These are phyloP conservation scores for Drosophila ficusphila DNA, from an alignment of 1,140 invertebrate species.

Conservation along the genomic window DNA sequence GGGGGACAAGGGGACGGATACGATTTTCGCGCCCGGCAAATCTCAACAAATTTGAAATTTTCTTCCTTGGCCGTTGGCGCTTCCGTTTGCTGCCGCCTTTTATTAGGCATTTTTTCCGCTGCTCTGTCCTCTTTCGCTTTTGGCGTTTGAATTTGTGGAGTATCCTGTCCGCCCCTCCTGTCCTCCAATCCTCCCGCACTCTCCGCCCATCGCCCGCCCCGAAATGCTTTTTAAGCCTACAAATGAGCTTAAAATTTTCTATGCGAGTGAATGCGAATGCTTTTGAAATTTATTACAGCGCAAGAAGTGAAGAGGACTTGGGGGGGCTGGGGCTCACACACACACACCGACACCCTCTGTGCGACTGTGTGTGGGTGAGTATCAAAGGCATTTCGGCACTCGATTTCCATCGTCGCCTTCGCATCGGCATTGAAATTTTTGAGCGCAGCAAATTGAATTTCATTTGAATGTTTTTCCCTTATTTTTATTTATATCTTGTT, in stretches of 20 bases:
- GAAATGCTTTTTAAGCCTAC: constrained; percentile 75
- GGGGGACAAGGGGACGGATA: constrained; percentile 46
- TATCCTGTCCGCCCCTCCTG: constrained; percentile 45
- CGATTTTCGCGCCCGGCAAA: constrained; percentile 77
- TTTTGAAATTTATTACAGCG: constrained; percentile 80
- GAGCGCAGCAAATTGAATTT: constrained; percentile 77
- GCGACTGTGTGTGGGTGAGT: constrained; percentile 16
- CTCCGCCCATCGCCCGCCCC: not conserved
- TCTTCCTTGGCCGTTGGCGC: constrained; percentile 53
- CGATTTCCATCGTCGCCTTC: constrained; percentile 22
- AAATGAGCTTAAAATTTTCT: constrained; percentile 84
- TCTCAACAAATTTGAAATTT: constrained; percentile 78
- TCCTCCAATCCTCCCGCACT: not conserved
- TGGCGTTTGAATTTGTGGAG: constrained; percentile 71
- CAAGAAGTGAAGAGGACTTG: constrained; percentile 20
- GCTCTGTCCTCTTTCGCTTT: constrained; percentile 58
- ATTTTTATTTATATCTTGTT: constrained; percentile 59
- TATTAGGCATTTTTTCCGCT: constrained; percentile 57
- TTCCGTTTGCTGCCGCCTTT: constrained; percentile 71
- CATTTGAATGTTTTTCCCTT: constrained; percentile 62
- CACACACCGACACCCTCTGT: constrained; percentile 16
- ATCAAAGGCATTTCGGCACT: constrained; percentile 66
- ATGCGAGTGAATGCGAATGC: constrained; percentile 82
- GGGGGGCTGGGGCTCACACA: constrained; percentile 3
- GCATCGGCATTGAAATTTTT: constrained; percentile 66